Conservation (phyloP, 2,797 vertebrate genomes). For the Poecile montanus region DNA sequence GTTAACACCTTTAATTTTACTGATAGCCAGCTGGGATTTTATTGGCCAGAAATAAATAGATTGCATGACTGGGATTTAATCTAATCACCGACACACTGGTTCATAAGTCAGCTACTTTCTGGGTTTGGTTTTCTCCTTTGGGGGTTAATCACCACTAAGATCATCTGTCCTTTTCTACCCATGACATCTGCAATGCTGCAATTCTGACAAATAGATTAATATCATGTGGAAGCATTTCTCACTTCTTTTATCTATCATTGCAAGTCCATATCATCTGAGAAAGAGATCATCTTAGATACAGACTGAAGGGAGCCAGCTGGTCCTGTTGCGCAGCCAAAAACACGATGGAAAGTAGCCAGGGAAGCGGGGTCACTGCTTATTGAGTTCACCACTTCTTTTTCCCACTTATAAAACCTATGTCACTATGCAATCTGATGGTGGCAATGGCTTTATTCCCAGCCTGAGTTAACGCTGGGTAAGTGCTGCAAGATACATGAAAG, state of each 20-base stretch:
- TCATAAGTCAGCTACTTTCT: conserved; percentile 13
- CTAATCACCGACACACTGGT: not conserved
- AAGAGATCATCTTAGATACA: conserved; percentile 43
- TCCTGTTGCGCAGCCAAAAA: not conserved
- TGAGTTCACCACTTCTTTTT: not conserved
- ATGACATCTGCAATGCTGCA: not conserved
- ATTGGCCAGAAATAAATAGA: conserved; percentile 32
- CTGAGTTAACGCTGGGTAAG: not conserved
- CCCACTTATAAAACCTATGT: not conserved
- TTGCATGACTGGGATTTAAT: conserved; percentile 10
- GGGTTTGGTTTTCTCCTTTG: conserved; percentile 22
- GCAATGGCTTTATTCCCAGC: not conserved
- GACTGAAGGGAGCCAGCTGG: conserved; percentile 51
- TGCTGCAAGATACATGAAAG: not conserved
- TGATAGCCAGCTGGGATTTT: not conserved
- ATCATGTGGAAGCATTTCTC: conserved; percentile 31
- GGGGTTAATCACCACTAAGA: conserved; percentile 19
- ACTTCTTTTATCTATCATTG: conserved; percentile 13
- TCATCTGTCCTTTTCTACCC: not conserved
- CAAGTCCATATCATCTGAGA: conserved; percentile 26
- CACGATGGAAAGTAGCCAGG: not conserved
- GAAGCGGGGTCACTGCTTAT: not conserved
- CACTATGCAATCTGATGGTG: not conserved
- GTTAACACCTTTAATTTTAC: conserved; percentile 32
- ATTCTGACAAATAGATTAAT: conserved; percentile 48